Percentiles rank a stretch among this genome's conserved stretches.
Conservation (phyloP, 1,140 invertebrate species). For the Aplysia californica region DNA sequence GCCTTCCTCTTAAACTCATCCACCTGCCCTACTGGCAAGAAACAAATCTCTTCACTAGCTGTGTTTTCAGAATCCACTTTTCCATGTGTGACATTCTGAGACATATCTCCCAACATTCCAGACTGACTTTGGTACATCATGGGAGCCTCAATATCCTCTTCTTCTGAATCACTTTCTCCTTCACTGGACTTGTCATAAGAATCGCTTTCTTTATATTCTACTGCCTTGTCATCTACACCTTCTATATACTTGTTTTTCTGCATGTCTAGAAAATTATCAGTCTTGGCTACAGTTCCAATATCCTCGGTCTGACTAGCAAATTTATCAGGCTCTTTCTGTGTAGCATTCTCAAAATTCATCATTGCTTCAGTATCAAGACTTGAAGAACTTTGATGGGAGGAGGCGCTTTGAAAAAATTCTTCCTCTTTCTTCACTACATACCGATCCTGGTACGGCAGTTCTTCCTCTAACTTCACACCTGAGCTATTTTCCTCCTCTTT, state of each 20-base stretch:
- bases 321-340: slow-evolving; percentile 8
- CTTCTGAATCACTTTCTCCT: slow-evolving; percentile 14
- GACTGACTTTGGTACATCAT: background rate
- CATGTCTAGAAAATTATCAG: background rate
- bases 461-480: no score
- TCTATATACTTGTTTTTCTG: slow-evolving; percentile 14
- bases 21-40: slow-evolving; percentile 10
- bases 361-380: slow-evolving; percentile 4
- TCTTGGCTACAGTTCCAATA: background rate
- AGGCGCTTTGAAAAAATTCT: slow-evolving; percentile 1
- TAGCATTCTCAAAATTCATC: slow-evolving; percentile 14
- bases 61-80: slow-evolving; percentile 2
- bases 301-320: background rate
- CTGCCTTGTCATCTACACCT: background rate
- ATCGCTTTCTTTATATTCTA: slow-evolving; percentile 18
- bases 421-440: slow-evolving; percentile 24
- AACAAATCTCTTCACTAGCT: slow-evolving; percentile 14
- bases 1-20: slow-evolving; percentile 18
- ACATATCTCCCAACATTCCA: background rate
- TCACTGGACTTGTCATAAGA: slow-evolving; percentile 22
- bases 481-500: no score
- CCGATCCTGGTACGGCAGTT: no score
- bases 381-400: background rate
- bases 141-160: background rate
- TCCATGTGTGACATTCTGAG: background rate